Base-by-base conservation (phyloP, 2,113 vertebrate genomes). In the Phaethon lepturus region DNA sequence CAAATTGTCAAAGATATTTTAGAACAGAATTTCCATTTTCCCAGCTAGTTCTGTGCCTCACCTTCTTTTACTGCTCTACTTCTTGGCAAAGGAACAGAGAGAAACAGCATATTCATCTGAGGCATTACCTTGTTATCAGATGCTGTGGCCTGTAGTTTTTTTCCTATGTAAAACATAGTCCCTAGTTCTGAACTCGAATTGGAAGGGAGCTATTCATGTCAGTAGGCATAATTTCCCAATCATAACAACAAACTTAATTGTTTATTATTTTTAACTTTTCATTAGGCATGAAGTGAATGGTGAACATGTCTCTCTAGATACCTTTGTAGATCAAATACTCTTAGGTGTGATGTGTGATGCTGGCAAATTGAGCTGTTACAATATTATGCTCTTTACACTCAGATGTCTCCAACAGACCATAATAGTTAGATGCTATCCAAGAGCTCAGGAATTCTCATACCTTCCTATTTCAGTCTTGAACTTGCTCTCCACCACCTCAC, bases 21-120 rank as follows among this genome's bases (percentile, higher is more conserved):
- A 47, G 17, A 79, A 64, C 6, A 56, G 2, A n/a, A 88, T 75
- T 86, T 75, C 42, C 26, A 2, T 90, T 94, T 90, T 50, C 16
- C 14, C 16, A 24, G 9, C 3, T 42, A 63, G 7, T 49, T 84
- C 24, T 19, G 7, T 71, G 11, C 10, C 12, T 67, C 0, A 0
- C 42, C 23, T 79, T 45, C 55, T 35, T 72, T 84, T 42, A 53
- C 75, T 73, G 23, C 18, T 87, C 16, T 42, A 0, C 4, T 2
- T 58, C 25, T 82, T 80, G 53, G 33, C 33, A 88, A 90, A 64
- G 15, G 0, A 38, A 73, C 11, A 53, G 26, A 63, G 35, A 7
- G 19, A 59, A 85, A 44, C 14, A 42, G 22, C 5, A 44, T 33
- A 26, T 11, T 68, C 18, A n/a, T 7, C 13, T 81, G 59, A 88